phyloP scores from a whole-genome alignment of 92 coral and sea anemone genomes.

The Phenganax subtilis region DNA sequence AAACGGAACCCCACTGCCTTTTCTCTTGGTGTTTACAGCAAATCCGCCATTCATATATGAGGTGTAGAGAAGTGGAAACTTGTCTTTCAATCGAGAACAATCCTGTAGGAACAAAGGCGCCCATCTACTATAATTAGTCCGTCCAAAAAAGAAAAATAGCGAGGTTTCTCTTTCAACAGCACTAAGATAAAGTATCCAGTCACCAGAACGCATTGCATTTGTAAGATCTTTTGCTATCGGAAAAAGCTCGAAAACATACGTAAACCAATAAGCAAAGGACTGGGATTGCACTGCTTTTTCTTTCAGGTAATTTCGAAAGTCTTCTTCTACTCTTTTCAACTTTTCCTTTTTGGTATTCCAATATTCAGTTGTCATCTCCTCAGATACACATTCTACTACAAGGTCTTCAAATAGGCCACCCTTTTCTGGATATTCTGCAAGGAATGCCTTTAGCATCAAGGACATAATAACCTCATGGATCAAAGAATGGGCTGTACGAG shows the following conservation, averaged over 20 bases:
- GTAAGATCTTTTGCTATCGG: conserved; percentile 25
- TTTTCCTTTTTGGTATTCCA: conserved; percentile 20
- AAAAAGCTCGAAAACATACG: conserved; percentile 17
- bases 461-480: conserved; percentile 29
- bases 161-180: conserved; percentile 13
- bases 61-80: conserved; percentile 22
- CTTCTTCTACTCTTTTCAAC: not conserved
- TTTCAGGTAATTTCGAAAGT: conserved; percentile 12
- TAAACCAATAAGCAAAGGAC: conserved; percentile 26
- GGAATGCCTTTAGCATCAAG: conserved; percentile 29
- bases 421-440: conserved; percentile 13
- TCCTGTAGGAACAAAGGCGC: conserved; percentile 25
- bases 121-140: conserved; percentile 24
- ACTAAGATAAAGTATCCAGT: conserved; percentile 29
- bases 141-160: conserved; percentile 26
- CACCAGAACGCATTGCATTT: conserved; percentile 20
- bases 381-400: conserved; percentile 5
- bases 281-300: conserved; percentile 14
- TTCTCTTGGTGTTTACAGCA: conserved; percentile 6
- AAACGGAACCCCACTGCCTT: conserved; percentile 10
- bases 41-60: conserved; percentile 30
- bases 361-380: conserved; percentile 1
- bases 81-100: conserved; percentile 12
- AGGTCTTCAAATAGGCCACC: conserved; percentile 13
- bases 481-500: conserved; percentile 31